A percentile compares a stretch with the other conserved stretches of the same genome.
These are phyloP conservation scores for Zele albiditarsus DNA, from an alignment of 2,888 invertebrate species.

Conservation along the genomic window DNA sequence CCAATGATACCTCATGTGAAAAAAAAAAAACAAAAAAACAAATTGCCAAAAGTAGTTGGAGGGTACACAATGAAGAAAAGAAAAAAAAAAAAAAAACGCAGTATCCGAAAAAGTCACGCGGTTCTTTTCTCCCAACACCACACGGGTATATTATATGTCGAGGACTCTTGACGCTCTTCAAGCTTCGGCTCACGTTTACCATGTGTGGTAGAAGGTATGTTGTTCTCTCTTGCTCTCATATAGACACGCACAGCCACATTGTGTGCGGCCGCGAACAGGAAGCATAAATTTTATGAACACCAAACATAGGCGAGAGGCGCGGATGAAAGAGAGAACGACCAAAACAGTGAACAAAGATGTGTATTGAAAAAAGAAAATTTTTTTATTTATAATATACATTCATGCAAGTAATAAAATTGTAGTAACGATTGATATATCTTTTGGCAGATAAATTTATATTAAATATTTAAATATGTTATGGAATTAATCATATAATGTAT, in stretches of 20 bases:
- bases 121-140: neutral
- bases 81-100: neutral
- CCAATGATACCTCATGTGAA: neutral
- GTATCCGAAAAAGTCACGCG: neutral
- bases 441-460: neutral
- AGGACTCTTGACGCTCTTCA: neutral
- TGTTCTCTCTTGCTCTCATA: neutral
- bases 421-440: neutral
- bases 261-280: slow-evolving; percentile 60
- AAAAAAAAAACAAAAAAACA: neutral
- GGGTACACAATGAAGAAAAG: neutral
- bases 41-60: neutral
- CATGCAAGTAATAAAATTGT: neutral
- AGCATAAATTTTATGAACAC: slow-evolving; percentile 70
- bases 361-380: slow-evolving; percentile 11
- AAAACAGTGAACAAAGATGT: slow-evolving; percentile 23
- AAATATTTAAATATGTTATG: neutral
- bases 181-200: slow-evolving; percentile 27
- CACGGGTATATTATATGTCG: neutral
- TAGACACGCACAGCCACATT: slow-evolving; percentile 50
- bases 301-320: slow-evolving; percentile 60
- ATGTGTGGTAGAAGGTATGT: slow-evolving; percentile 20
- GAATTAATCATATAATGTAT: neutral
- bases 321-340: slow-evolving; percentile 30
- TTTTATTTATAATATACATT: neutral